Base-by-base conservation (phyloP, 2,888 invertebrate species). In the Chaitophorus viminalis region DNA sequence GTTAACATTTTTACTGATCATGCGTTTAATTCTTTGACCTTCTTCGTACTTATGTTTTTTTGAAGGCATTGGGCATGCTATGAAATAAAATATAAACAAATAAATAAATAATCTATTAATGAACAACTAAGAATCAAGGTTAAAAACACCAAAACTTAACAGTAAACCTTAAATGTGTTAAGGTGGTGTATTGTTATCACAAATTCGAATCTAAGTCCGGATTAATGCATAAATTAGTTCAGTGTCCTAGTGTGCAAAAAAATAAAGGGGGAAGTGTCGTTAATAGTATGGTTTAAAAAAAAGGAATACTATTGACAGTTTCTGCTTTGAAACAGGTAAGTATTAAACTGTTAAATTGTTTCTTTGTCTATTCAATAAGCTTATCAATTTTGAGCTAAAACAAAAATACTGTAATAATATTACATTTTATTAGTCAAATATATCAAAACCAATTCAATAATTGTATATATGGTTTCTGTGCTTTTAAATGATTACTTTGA, bases 1-100 rank as follows among this genome's bases (percentile, higher is more conserved):
- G 90, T 95, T 95, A n/a, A 95, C 94, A 91, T 94, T 94, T 91
- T 94, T 95, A 11, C 94, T 93, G 25, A 95, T 93, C 86, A 93
- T 93, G 89, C 93, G 93, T 90, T 95, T 95, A 91, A 95, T 92
- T 90, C 94, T 95, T 90, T 93, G 93, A 0, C 93, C 91, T 90
- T 94, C 94, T 82, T 93, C 92, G 46, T 93, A 92, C 88, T 93
- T 93, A 29, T 91, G 91, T 90, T 94, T 95, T 90, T 95, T 95
- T 68, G 94, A 93, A 88, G 93, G 93, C 33, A 94, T 93, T 0
- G 95, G 95, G 39, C 94, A 93, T 39, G 87, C 87, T 87, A 65
- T 17, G 74, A 31, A 82, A 8, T 33, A n/a, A 25, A 74, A 33
- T 31, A 6, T 18, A 21, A 21, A 72, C 33, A 18, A 36, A 33